phyloP scores from a whole-genome alignment of 2,888 invertebrate genomes.

The Elaeidobius kamerunicus region DNA sequence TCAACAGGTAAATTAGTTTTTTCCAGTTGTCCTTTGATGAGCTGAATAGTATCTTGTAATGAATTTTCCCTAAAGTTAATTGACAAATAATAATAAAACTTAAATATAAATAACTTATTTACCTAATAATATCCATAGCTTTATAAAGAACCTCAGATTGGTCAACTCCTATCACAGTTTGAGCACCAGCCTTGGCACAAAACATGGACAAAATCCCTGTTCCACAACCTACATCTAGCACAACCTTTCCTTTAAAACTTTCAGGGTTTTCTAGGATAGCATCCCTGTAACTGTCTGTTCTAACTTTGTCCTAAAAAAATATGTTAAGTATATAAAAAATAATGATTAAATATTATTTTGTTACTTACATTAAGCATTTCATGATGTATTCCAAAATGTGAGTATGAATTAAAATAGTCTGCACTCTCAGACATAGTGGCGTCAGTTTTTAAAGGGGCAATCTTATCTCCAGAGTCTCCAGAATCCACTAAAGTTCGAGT shows the following conservation, averaged over 20 bases:
- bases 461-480: constrained; percentile 37
- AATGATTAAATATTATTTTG: too few relatives aligned
- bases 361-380: constrained; percentile 83
- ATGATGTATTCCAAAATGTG: constrained; percentile 89
- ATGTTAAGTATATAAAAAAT: too few relatives aligned
- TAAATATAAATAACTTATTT: constrained; percentile 30
- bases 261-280: constrained; percentile 74
- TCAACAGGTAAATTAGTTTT: constrained; percentile 71
- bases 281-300: constrained; percentile 84
- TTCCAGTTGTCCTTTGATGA: constrained; percentile 85
- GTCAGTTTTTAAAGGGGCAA: constrained; percentile 44
- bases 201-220: constrained; percentile 98
- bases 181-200: constrained; percentile 91
- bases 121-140: constrained; percentile 92
- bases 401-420: constrained; percentile 83
- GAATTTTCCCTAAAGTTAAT: constrained; percentile 64
- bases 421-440: constrained; percentile 56
- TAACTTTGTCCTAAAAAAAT: constrained; percentile 64
- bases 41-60: constrained; percentile 66
- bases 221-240: constrained; percentile 96
- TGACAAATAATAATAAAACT: neutral
- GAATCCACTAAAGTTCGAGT: constrained; percentile 54
- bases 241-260: constrained; percentile 69
- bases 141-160: constrained; percentile 95
- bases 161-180: constrained; percentile 88